These are phyloP conservation scores for Colletes collaris DNA, from an alignment of 2,888 invertebrate genomes.

Conservation along the genomic window DNA sequence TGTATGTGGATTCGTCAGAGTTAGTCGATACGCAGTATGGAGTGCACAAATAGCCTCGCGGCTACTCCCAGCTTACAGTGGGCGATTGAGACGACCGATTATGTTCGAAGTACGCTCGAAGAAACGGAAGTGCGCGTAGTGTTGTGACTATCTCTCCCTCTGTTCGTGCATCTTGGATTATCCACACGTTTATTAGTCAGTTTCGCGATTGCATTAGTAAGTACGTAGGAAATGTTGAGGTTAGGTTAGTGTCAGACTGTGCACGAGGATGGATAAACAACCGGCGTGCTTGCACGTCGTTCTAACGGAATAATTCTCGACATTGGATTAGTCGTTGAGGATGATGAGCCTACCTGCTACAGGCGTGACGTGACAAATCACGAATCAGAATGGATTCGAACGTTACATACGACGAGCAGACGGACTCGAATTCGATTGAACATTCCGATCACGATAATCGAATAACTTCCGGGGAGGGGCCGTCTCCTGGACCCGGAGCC, in stretches of 20 bases:
- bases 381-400: constrained; percentile 63
- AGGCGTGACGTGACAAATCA: constrained; percentile 57
- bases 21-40: constrained; percentile 67
- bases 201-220: not conserved
- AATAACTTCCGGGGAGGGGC: constrained; percentile 64
- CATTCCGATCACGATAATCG: constrained; percentile 54
- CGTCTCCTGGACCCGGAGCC: constrained; percentile 81
- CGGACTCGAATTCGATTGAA: constrained; percentile 40
- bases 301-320: constrained; percentile 51
- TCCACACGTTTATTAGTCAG: not conserved
- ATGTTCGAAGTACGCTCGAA: constrained; percentile 58
- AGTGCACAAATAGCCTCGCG: constrained; percentile 70
- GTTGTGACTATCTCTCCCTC: constrained; percentile 19
- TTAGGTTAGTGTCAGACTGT: constrained; percentile 40
- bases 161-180: constrained; percentile 10
- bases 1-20: constrained; percentile 44
- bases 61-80: constrained; percentile 59
- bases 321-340: constrained; percentile 42
- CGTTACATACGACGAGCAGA: constrained; percentile 56
- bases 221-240: constrained; percentile 39
- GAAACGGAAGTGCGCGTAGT: constrained; percentile 58
- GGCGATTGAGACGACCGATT: constrained; percentile 65
- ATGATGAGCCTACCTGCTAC: constrained; percentile 52
- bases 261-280: constrained; percentile 19
- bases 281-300: constrained; percentile 55